A percentile compares a stretch with the other conserved stretches of the same genome.
Evolutionary conservation across 1,140 invertebrate species (phyloP).

Genomic region (Drosophila tropicalis): DNA sequence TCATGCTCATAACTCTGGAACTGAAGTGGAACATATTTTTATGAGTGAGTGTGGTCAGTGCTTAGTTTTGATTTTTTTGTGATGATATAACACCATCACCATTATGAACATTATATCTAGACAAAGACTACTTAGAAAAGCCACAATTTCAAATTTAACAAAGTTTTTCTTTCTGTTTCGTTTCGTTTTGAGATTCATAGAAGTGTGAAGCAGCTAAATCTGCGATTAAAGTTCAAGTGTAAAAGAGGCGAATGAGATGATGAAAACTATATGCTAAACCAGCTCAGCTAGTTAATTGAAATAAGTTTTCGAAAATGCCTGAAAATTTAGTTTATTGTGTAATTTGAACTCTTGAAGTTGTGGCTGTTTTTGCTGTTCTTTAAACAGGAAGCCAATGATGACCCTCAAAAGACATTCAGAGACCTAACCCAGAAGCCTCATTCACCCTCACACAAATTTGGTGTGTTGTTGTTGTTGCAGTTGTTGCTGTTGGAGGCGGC

Average conservation of each 20-base stretch:
- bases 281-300: not conserved
- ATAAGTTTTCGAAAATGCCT: too few relatives aligned
- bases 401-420: constrained; percentile 14
- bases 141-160: not conserved
- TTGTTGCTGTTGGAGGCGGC: constrained; percentile 36
- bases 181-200: not conserved
- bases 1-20: constrained; percentile 52
- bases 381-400: constrained; percentile 7
- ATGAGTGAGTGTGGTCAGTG: constrained; percentile 55
- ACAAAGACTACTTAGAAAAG: constrained; percentile 5
- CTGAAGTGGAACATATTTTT: constrained; percentile 33
- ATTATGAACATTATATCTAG: not conserved
- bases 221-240: constrained; percentile 1
- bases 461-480: not conserved
- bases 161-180: not conserved
- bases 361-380: not conserved
- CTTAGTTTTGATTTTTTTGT: constrained; percentile 1
- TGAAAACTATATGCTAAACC: not conserved
- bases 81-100: constrained; percentile 41
- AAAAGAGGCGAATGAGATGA: not conserved
- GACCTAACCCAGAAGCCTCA: constrained; percentile 23
- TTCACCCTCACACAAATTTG: constrained; percentile 20
- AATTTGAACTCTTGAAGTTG: not conserved
- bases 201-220: constrained; percentile 9
- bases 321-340: not conserved